Evolutionary conservation across 37 sponge, comb jelly and placozoan species (phyloP).

Genomic region (Geodia barretti): DNA sequence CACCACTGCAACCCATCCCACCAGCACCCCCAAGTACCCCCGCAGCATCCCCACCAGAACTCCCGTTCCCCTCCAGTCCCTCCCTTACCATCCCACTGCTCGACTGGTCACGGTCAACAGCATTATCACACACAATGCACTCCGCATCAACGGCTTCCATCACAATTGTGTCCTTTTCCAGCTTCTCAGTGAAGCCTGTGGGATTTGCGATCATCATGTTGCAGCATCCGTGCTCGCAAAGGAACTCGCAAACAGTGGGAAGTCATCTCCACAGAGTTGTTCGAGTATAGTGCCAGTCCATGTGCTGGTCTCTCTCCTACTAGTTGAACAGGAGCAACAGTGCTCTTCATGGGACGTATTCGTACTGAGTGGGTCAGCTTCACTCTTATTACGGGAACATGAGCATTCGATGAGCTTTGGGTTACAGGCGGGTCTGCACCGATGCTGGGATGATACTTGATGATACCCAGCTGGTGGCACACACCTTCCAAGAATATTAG

Average conservation of each 20-base stretch:
- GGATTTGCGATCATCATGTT: neutral
- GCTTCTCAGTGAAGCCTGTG: constrained; percentile 5
- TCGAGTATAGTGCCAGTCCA: neutral
- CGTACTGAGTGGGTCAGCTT: constrained; percentile 6
- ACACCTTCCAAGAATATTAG: constrained; percentile 51
- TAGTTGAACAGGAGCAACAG: neutral
- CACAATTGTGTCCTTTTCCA: neutral
- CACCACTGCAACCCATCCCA: too few relatives aligned
- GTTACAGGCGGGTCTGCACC: neutral
- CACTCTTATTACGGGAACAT: constrained; percentile 4
- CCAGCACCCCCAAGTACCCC: too few relatives aligned
- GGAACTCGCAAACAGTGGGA: neutral
- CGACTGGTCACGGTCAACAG: neutral
- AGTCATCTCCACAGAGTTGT: neutral
- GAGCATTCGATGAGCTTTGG: neutral
- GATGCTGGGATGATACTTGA: constrained; percentile 31
- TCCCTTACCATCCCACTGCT: neutral
- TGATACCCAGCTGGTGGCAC: constrained; percentile 45
- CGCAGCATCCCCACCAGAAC: too few relatives aligned
- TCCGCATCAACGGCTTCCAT: neutral
- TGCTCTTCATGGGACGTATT: constrained; percentile 2
- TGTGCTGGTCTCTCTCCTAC: neutral
- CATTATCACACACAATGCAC: neutral
- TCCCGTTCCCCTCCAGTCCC: neutral
- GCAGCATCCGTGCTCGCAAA: neutral